These are phyloP conservation scores for Diglossa cyanea DNA, from an alignment of 2,797 vertebrate species.

Conservation along the genomic window DNA sequence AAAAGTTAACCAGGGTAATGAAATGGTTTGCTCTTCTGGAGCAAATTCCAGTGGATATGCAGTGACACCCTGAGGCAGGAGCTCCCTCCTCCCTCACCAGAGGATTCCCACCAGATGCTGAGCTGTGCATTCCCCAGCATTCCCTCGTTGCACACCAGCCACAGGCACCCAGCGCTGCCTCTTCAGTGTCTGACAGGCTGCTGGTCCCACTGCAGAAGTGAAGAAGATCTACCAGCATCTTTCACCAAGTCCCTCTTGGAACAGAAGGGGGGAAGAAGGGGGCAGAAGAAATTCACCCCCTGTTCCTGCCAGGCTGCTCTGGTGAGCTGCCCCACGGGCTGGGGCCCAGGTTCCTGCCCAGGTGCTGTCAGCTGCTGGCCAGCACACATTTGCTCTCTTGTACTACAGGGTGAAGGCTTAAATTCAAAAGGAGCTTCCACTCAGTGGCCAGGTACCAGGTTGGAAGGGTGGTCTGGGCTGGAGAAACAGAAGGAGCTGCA, in stretches of 20 bases:
- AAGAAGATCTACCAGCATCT: background rate
- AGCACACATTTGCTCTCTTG: background rate
- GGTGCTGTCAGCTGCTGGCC: background rate
- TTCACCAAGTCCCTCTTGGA: background rate
- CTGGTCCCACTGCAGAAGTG: background rate
- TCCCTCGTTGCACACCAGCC: background rate
- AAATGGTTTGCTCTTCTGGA: background rate
- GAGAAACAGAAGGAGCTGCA: slow-evolving; percentile 71
- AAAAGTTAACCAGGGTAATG: background rate
- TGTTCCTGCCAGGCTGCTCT: background rate
- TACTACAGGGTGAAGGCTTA: slow-evolving; percentile 3
- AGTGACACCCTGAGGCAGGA: background rate
- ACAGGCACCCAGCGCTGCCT: background rate
- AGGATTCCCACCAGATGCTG: background rate
- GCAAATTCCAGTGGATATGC: background rate
- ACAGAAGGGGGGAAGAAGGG: background rate
- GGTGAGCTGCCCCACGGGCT: background rate
- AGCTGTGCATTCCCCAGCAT: background rate
- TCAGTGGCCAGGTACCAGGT: slow-evolving; percentile 11
- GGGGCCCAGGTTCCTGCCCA: background rate
- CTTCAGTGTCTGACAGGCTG: background rate
- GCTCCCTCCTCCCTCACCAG: background rate
- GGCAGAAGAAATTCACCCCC: background rate
- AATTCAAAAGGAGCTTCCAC: slow-evolving; percentile 22
- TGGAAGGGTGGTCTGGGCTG: slow-evolving; percentile 64